Evolutionary conservation across 2,888 invertebrate genomes (phyloP).

Genomic region (Temnothorax unifasciatus): DNA sequence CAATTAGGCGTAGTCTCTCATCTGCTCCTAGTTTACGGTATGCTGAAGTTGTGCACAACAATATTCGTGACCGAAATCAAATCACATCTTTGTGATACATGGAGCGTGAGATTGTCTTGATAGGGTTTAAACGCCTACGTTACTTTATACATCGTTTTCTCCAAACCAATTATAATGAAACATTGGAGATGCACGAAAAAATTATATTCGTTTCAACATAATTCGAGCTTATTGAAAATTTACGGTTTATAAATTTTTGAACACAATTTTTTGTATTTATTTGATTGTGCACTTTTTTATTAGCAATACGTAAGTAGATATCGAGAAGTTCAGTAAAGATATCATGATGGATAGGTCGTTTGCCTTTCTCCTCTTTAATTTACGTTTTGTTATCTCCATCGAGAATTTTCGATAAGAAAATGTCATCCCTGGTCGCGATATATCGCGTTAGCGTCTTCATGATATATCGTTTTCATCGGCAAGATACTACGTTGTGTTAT

Average conservation of each 20-base stretch:
- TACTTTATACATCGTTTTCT: neutral
- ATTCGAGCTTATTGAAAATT: neutral
- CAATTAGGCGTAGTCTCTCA: slow-evolving; percentile 31
- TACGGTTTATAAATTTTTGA: neutral
- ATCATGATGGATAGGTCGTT: neutral
- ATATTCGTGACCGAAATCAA: slow-evolving; percentile 28
- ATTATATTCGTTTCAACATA: neutral
- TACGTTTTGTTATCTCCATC: slow-evolving; percentile 11
- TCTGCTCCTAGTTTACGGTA: slow-evolving; percentile 13
- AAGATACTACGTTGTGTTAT: neutral
- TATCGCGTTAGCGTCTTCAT: slow-evolving; percentile 10
- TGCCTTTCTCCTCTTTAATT: slow-evolving; percentile 9
- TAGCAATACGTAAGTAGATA: neutral
- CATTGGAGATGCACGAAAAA: neutral
- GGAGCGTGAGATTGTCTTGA: slow-evolving; percentile 8
- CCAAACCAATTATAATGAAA: neutral
- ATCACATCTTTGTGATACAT: slow-evolving; percentile 16
- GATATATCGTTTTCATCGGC: slow-evolving; percentile 20
- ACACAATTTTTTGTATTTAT: neutral
- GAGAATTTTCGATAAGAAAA: slow-evolving; percentile 24
- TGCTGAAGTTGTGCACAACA: slow-evolving; percentile 12
- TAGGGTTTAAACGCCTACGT: neutral
- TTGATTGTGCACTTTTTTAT: neutral
- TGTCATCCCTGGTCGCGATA: neutral
- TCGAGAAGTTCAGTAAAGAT: neutral